Evolutionary conservation across 2,113 vertebrate species (phyloP).

Genomic region (Muntiacus muntjak): DNA sequence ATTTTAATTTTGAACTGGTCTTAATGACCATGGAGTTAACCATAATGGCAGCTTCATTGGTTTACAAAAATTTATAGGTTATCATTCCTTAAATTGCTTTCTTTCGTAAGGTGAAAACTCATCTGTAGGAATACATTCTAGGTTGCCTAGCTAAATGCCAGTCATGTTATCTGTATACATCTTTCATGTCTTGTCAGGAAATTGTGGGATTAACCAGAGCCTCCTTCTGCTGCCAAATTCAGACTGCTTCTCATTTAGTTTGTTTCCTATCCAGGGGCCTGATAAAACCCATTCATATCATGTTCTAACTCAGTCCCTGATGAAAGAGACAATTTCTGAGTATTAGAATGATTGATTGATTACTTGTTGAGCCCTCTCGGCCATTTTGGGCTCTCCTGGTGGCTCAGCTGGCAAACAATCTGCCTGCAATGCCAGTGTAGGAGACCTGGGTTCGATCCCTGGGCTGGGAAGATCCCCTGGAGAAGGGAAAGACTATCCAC

Average conservation of each 20-base stretch:
- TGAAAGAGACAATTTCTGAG: background rate
- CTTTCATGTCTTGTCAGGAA: conserved; percentile 37
- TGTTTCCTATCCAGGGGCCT: background rate
- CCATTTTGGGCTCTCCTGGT: background rate
- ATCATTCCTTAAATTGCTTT: background rate
- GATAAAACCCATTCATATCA: conserved; percentile 8
- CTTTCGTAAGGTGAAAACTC: background rate
- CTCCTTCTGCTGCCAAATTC: conserved; percentile 17
- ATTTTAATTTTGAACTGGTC: background rate
- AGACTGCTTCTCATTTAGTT: conserved; percentile 17
- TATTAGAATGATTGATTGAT: background rate
- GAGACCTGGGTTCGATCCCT: background rate
- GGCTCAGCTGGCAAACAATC: background rate
- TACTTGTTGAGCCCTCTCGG: background rate
- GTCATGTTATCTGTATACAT: background rate
- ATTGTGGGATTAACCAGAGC: conserved; percentile 13
- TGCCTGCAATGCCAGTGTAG: background rate
- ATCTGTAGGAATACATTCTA: background rate
- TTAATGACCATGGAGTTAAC: background rate
- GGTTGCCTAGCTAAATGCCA: conserved; percentile 32
- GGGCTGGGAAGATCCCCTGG: background rate
- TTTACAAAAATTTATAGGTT: background rate
- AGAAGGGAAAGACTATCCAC: background rate
- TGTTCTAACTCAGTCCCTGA: background rate
- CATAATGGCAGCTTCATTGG: background rate